Conservation (phyloP, 2,888 invertebrate species). For the Thera britannica region DNA sequence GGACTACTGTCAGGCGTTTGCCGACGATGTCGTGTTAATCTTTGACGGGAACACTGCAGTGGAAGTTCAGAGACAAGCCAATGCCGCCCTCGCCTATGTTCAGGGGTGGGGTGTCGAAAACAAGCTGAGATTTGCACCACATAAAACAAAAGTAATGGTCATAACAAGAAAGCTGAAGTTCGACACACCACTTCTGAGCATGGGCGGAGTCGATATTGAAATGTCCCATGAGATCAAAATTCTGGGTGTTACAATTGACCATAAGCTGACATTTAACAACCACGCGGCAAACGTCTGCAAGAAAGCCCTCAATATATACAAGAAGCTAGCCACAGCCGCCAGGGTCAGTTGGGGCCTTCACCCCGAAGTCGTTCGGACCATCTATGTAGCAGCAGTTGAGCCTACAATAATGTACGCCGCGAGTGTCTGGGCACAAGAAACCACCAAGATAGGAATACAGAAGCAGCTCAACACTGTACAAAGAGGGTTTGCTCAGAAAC, state of each 20-base stretch:
- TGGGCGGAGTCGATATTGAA: constrained; percentile 10
- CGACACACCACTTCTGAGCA: too few relatives aligned
- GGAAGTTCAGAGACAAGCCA: too few relatives aligned
- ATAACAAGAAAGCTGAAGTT: constrained; percentile 3
- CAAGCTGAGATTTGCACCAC: constrained; percentile 10
- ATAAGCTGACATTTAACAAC: constrained; percentile 1
- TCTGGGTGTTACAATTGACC: constrained; percentile 19
- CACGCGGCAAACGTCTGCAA: too few relatives aligned
- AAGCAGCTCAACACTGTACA: constrained; percentile 2
- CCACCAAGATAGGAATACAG: too few relatives aligned
- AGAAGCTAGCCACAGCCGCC: not conserved
- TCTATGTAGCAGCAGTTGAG: constrained; percentile 8
- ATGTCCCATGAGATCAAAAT: constrained; percentile 11
- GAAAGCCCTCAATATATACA: too few relatives aligned
- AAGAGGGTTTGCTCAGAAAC: constrained; percentile 5
- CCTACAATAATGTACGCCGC: constrained; percentile 11
- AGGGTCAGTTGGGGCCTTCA: constrained; percentile 7
- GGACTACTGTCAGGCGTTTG: too few relatives aligned
- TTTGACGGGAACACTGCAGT: too few relatives aligned
- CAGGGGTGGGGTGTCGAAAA: too few relatives aligned
- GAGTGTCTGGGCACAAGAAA: constrained; percentile 5
- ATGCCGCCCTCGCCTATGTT: too few relatives aligned
- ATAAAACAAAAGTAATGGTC: not conserved
- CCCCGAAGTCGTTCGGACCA: not conserved
- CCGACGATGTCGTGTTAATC: too few relatives aligned